Percentiles rank a stretch among this genome's conserved stretches.
Evolutionary conservation across 2,797 vertebrate genomes (phyloP).

Genomic region (Aplochiton taeniatus): DNA sequence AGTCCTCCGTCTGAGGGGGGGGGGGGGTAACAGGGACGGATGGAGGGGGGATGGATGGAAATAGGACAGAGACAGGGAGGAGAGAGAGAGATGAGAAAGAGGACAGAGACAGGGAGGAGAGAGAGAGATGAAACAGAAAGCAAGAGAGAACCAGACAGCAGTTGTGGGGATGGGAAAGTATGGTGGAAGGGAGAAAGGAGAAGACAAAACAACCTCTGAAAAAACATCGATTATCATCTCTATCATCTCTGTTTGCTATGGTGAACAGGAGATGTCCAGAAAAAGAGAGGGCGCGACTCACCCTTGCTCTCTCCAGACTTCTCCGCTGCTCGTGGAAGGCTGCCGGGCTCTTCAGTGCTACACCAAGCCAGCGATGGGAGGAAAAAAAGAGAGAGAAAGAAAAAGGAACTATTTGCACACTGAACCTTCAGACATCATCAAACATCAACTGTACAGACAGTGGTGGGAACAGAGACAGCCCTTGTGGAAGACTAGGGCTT

Average conservation of each 20-base stretch:
- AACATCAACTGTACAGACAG: neutral
- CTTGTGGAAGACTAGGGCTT: no score
- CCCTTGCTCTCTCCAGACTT: slow-evolving; percentile 95
- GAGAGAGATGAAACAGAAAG: neutral
- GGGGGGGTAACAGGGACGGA: neutral
- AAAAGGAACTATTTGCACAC: neutral
- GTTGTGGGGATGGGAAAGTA: neutral
- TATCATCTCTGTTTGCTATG: no score
- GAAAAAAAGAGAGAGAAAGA: neutral
- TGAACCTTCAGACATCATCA: slow-evolving; percentile 9
- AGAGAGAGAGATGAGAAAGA: neutral
- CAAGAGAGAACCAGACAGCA: neutral
- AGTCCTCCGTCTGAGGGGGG: slow-evolving; percentile 89
- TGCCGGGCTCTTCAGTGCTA: slow-evolving; percentile 97
- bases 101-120: neutral
- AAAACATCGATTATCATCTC: neutral
- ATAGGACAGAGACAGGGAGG: neutral
- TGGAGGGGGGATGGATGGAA: neutral
- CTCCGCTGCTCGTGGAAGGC: slow-evolving; percentile 97
- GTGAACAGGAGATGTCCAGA: no score
- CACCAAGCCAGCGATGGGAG: slow-evolving; percentile 15
- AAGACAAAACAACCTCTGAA: neutral
- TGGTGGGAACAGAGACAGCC: no score
- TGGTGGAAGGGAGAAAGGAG: neutral
- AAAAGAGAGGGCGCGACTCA: slow-evolving; percentile 67